phyloP scores from a whole-genome alignment of 2,113 vertebrate genomes.

The Pardalotus punctatus region DNA sequence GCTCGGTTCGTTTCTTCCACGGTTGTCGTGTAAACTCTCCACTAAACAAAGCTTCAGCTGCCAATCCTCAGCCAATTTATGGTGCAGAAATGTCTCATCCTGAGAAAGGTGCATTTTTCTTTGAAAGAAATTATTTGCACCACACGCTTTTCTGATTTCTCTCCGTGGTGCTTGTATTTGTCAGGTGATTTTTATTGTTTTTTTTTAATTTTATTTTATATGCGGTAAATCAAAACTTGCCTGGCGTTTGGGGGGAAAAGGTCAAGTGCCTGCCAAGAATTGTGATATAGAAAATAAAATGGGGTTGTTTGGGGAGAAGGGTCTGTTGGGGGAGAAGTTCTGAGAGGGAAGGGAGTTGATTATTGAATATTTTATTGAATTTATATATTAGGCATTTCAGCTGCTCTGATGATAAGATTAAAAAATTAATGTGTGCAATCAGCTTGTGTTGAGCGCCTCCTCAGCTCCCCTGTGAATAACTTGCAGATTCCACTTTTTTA shows the following conservation, averaged over 20 bases:
- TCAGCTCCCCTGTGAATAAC: not conserved
- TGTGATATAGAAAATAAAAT: not conserved
- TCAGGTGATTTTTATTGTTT: not conserved
- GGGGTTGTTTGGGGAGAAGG: not conserved
- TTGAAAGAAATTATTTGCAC: not conserved
- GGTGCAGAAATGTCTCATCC: not conserved
- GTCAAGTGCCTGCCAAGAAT: not conserved
- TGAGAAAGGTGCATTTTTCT: not conserved
- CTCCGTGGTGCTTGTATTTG: not conserved
- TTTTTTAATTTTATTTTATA: not conserved
- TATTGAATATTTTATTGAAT: not conserved
- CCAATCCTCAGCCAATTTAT: conserved; percentile 38
- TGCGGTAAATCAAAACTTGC: not conserved
- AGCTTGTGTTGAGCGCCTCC: not conserved
- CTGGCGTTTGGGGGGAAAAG: not conserved
- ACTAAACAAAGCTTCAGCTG: conserved; percentile 31
- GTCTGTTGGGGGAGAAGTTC: not conserved
- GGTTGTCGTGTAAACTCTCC: not conserved
- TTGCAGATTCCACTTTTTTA: not conserved
- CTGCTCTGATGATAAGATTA: not conserved
- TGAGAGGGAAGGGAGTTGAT: no score
- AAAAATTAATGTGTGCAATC: not conserved
- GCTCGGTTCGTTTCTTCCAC: not conserved
- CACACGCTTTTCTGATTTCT: not conserved
- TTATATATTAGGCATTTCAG: not conserved